Evolutionary conservation across 1,140 invertebrate species (phyloP), one percentile per base, ranked within the genome.

Genomic region (Limonius californicus): DNA sequence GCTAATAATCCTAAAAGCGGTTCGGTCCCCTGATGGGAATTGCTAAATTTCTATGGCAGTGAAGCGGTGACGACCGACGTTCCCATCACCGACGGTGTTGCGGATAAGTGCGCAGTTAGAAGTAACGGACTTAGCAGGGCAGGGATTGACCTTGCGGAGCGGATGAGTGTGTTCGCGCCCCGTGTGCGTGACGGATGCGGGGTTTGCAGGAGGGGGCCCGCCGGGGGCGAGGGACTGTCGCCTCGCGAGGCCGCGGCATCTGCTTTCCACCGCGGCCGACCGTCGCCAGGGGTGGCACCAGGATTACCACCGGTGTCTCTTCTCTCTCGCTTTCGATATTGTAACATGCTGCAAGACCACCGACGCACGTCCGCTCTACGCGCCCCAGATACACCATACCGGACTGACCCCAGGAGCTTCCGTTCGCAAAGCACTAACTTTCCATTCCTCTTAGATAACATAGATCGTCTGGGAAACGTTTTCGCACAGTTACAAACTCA

Each of bases 171-270:
- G 57, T 63, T 66, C 65, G 65, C 61, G 65, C 65, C 61, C 65
- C 58, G 58, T 55, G 65, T 66, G 65, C 65, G 65, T 66, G 65
- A 66, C 65, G 61, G 32, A 58, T 21, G 54, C 55, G 59, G 55
- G 23, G 32, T 60, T n/a, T 21, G 77, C 73, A 27, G 74, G n/a
- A n/a, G n/a, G 16, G 70, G 71, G 61, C 76, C 76, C 53, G 61
- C 1, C 70, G 68, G 1, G 71, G 74, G 54, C 67, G 72, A 4
- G 74, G 20, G 74, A 42, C 72, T 75, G 19, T 70, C 71, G 66
- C 71, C 73, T 0, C 76, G 76, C 20, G 68, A 59, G 0, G 70
- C 66, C 12, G 64, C 61, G 45, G 59, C 69, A 27, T 55, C 63
- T 18, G 60, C 54, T 57, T 57, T 43, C 56, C 56, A 43, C 56